Conservation (phyloP, 2,113 vertebrate genomes). For the Trochalopteron elliotii region DNA sequence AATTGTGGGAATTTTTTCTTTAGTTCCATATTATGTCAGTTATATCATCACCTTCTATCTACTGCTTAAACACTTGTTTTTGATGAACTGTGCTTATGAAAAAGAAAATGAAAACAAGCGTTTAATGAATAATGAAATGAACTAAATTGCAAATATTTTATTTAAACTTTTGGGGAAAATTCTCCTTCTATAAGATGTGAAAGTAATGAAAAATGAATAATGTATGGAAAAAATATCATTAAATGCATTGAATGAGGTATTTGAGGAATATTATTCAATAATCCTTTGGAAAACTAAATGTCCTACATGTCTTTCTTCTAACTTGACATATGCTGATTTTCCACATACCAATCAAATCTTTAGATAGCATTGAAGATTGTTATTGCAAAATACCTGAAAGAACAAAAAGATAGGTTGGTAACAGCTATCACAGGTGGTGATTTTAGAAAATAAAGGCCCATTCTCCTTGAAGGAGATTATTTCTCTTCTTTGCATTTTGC, state of each 20-base stretch:
- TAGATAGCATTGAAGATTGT: background rate
- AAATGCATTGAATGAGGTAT: background rate
- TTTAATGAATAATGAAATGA: background rate
- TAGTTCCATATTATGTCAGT: background rate
- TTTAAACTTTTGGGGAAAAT: background rate
- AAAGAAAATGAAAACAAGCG: background rate
- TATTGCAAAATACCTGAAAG: background rate
- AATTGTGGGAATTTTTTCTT: background rate
- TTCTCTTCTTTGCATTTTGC: background rate
- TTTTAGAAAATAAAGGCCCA: background rate
- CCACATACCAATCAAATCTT: background rate
- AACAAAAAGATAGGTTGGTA: background rate
- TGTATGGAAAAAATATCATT: background rate
- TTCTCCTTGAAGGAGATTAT: background rate
- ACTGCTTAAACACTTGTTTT: background rate
- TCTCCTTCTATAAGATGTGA: background rate
- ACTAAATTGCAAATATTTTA: background rate
- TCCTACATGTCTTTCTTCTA: background rate
- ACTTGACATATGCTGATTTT: background rate
- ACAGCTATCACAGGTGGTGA: background rate
- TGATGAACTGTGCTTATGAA: background rate
- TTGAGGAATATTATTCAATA: background rate
- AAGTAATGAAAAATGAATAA: conserved; percentile 40
- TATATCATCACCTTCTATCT: background rate
- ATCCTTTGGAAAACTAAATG: background rate